Percentiles rank a stretch among this genome's conserved stretches.
These are phyloP conservation scores for Aldabrachelys gigantea DNA, from an alignment of 2,113 vertebrate species.

Conservation along the genomic window DNA sequence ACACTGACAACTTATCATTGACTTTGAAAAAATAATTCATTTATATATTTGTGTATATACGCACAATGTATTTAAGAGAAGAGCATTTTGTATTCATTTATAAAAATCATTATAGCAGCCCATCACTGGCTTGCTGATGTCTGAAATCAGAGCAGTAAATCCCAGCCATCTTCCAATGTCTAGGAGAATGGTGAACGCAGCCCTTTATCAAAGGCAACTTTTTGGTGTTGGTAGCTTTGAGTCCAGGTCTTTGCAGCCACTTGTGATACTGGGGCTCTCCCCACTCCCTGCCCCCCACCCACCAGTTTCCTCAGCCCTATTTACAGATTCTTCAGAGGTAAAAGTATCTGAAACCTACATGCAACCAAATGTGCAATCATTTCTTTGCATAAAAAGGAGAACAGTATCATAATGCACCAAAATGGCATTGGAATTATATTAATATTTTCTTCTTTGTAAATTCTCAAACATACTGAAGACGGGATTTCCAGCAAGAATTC, in stretches of 20 bases:
- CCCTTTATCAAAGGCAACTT: constrained; percentile 50
- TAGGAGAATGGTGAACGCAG: accelerated
- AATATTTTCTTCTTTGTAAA: not conserved
- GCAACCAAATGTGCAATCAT: not conserved
- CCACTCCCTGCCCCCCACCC: not conserved
- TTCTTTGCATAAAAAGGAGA: not conserved
- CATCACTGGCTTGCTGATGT: not conserved
- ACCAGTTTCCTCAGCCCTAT: not conserved
- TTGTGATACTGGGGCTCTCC: constrained; percentile 35
- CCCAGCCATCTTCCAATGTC: not conserved
- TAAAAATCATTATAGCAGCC: constrained; percentile 14
- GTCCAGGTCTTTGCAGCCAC: constrained; percentile 3
- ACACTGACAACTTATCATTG: not conserved
- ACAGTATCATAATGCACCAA: not conserved
- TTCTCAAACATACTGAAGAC: constrained; percentile 10
- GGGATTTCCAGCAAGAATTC: not conserved
- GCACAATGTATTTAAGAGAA: constrained; percentile 6
- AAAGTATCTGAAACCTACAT: not conserved
- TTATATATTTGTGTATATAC: not conserved
- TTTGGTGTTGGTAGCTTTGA: constrained; percentile 65
- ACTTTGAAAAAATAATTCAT: constrained; percentile 58
- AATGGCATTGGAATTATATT: not conserved
- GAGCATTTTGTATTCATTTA: not conserved
- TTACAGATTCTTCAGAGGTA: not conserved
- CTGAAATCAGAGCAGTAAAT: not conserved